These are phyloP conservation scores for Paradoxurus hermaphroditus DNA, from an alignment of 2,113 vertebrate species.

Conservation along the genomic window DNA sequence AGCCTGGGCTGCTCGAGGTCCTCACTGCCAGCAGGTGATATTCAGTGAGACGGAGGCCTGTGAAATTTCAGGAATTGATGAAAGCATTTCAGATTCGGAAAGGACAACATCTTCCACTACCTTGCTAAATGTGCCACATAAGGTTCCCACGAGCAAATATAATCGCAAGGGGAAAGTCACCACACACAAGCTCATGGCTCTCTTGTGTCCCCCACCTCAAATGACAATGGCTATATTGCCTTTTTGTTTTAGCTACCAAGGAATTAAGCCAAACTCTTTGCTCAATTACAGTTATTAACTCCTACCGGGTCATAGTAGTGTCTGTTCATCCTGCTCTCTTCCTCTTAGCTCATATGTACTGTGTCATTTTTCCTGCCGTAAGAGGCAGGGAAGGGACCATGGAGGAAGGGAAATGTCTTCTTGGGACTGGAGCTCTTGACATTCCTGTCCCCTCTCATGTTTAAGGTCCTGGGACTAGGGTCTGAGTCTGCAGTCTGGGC, in stretches of 20 bases:
- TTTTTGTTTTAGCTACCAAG: neutral
- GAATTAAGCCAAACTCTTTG: neutral
- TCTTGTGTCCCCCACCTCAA: neutral
- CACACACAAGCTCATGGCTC: neutral
- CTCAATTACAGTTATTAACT: neutral
- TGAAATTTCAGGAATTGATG: neutral
- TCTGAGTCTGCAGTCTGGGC: neutral
- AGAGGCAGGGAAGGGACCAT: neutral
- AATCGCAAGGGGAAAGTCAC: neutral
- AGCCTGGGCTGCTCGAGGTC: neutral
- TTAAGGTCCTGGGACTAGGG: neutral
- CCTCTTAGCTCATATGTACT: neutral
- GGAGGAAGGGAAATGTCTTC: neutral
- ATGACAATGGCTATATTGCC: neutral
- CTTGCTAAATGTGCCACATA: neutral
- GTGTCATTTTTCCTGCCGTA: neutral
- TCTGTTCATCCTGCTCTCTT: neutral
- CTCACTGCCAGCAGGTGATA: neutral
- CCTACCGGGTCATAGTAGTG: neutral
- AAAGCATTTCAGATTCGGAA: neutral
- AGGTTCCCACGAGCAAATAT: neutral
- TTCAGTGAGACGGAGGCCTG: neutral
- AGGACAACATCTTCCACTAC: neutral
- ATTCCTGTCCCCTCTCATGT: neutral
- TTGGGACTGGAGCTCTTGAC: neutral